Evolutionary conservation across 2,113 vertebrate genomes (phyloP).

Genomic region (Mormyrus lacerda): DNA sequence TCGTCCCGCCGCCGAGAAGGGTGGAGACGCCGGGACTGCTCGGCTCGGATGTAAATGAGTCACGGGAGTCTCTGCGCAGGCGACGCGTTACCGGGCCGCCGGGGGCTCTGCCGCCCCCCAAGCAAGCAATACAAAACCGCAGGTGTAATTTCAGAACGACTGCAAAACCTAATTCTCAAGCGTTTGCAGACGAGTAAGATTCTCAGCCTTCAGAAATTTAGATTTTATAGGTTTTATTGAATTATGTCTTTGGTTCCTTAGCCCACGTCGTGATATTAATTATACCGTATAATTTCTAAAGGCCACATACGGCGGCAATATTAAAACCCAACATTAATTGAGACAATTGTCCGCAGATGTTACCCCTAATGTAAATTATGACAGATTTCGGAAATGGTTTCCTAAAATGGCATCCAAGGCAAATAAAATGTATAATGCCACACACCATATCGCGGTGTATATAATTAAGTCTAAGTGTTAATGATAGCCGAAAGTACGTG

Average conservation of each 20-base stretch:
- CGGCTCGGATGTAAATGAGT: neutral
- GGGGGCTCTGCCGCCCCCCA: neutral
- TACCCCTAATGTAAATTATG: neutral
- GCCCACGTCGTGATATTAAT: neutral
- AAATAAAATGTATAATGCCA: neutral
- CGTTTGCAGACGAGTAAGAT: neutral
- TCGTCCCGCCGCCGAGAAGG: conserved; percentile 53
- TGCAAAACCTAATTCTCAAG: neutral
- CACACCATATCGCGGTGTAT: neutral
- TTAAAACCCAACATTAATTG: neutral
- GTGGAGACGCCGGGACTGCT: neutral
- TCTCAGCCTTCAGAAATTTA: neutral
- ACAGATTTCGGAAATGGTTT: neutral
- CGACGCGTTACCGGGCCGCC: neutral
- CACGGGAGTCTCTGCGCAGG: neutral
- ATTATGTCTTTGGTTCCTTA: neutral
- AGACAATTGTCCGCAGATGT: neutral
- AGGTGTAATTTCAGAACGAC: neutral
- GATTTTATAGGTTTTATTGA: neutral
- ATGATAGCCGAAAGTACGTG: neutral
- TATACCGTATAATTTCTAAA: neutral
- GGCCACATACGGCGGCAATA: neutral
- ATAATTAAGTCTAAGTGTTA: neutral
- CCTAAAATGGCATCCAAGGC: neutral
- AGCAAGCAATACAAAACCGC: neutral